Conservation (phyloP, 2,888 invertebrate species). For the Drosophila acutilabella region DNA sequence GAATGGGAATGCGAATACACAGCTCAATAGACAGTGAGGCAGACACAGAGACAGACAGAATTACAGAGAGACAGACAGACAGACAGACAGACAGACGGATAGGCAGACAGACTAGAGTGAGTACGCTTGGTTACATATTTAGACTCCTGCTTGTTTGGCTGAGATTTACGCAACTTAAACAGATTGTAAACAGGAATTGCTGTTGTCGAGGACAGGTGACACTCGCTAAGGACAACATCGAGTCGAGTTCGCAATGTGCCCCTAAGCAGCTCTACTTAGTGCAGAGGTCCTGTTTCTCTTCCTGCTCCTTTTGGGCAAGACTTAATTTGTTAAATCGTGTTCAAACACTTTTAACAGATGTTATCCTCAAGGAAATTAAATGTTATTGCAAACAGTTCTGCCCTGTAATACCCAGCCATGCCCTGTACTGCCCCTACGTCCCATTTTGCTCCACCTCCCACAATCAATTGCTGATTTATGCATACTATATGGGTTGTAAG, state of each 20-base stretch:
- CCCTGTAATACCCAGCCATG: not conserved
- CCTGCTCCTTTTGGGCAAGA: slow-evolving; percentile 50
- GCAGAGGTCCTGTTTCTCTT: slow-evolving; percentile 11
- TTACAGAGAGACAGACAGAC: slow-evolving; percentile 40
- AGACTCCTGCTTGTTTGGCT: slow-evolving; percentile 48
- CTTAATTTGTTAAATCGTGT: slow-evolving; percentile 69
- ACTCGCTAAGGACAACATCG: slow-evolving; percentile 25
- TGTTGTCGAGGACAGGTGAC: slow-evolving; percentile 24
- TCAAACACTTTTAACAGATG: slow-evolving; percentile 69
- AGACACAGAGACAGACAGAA: no score
- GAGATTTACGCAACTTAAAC: slow-evolving; percentile 73
- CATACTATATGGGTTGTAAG: slow-evolving; percentile 1
- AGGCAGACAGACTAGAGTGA: slow-evolving; percentile 48
- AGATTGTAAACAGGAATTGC: slow-evolving; percentile 64
- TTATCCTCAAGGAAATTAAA: slow-evolving; percentile 72
- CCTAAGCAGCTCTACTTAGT: not conserved
- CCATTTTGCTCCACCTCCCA: not conserved
- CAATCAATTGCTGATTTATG: slow-evolving; percentile 31
- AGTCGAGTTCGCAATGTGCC: slow-evolving; percentile 21
- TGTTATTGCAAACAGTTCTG: slow-evolving; percentile 41
- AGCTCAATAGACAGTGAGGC: slow-evolving; percentile 48
- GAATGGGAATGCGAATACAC: slow-evolving; percentile 30
- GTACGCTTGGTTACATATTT: slow-evolving; percentile 23
- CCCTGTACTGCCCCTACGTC: no score
- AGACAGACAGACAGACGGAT: slow-evolving; percentile 36